phyloP scores from a whole-genome alignment of 2,797 vertebrate genomes.

The Hylomyscus alleni region DNA sequence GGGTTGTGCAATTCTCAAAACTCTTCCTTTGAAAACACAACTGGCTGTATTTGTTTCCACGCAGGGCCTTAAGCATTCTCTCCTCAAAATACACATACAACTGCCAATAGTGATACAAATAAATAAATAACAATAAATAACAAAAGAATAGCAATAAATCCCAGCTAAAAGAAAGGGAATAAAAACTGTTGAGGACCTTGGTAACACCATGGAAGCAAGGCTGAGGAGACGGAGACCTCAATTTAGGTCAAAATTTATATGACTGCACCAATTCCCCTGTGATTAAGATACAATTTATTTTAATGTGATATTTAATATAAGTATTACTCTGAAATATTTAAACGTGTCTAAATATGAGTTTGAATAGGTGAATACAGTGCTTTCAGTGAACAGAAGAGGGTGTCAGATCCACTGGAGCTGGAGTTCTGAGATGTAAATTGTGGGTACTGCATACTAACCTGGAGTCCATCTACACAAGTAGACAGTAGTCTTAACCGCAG shows the following conservation, averaged over 20 bases:
- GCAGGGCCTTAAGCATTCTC: background rate
- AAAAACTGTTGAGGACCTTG: background rate
- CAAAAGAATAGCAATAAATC: background rate
- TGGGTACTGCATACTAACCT: background rate
- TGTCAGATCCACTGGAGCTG: no score
- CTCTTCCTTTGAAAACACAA: background rate
- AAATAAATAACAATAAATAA: background rate
- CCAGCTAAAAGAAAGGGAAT: background rate
- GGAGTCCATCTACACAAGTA: no score
- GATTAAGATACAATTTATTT: background rate
- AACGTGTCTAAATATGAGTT: background rate
- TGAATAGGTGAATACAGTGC: background rate
- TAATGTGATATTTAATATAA: background rate
- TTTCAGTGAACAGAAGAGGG: background rate
- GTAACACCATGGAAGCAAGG: background rate
- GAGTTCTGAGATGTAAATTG: background rate
- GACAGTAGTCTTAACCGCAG: background rate
- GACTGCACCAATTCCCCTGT: background rate
- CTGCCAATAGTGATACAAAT: background rate
- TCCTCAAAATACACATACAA: rapidly evolving
- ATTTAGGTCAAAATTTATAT: background rate
- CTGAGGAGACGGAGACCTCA: background rate
- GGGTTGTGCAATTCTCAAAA: background rate
- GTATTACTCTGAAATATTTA: background rate
- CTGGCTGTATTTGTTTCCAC: background rate